Evolutionary conservation across 2,888 invertebrate species (phyloP).

Genomic region (Bugulina stolonifera): DNA sequence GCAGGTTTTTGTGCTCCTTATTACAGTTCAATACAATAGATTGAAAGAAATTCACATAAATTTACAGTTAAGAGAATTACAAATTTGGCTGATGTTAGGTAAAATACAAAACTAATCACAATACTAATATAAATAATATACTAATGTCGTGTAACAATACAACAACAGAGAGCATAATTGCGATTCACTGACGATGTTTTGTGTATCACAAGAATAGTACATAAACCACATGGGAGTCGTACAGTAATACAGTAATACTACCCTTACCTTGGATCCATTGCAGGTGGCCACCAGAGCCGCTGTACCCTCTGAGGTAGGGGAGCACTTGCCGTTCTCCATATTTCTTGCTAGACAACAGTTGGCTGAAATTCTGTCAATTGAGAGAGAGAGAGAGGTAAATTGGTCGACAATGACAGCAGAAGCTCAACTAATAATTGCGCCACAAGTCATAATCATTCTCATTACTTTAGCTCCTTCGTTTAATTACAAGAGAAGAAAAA

Average conservation of each 20-base stretch:
- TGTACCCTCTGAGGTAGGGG: background rate
- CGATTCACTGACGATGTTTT: background rate
- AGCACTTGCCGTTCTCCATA: background rate
- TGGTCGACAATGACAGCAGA: too few relatives aligned
- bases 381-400: background rate
- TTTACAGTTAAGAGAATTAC: too few relatives aligned
- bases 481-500: background rate
- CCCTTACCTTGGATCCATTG: background rate
- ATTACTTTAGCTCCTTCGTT: background rate
- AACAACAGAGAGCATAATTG: background rate
- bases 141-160: background rate
- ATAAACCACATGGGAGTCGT: too few relatives aligned
- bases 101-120: background rate
- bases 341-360: background rate
- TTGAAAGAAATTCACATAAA: too few relatives aligned
- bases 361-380: background rate
- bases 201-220: background rate
- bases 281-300: background rate
- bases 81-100: background rate
- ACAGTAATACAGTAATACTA: too few relatives aligned
- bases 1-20: too few relatives aligned
- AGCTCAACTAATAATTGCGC: too few relatives aligned
- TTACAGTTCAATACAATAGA: too few relatives aligned
- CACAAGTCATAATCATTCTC: too few relatives aligned
- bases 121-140: background rate